phyloP scores from a whole-genome alignment of 2,113 vertebrate genomes.

The Podilymbus podiceps region DNA sequence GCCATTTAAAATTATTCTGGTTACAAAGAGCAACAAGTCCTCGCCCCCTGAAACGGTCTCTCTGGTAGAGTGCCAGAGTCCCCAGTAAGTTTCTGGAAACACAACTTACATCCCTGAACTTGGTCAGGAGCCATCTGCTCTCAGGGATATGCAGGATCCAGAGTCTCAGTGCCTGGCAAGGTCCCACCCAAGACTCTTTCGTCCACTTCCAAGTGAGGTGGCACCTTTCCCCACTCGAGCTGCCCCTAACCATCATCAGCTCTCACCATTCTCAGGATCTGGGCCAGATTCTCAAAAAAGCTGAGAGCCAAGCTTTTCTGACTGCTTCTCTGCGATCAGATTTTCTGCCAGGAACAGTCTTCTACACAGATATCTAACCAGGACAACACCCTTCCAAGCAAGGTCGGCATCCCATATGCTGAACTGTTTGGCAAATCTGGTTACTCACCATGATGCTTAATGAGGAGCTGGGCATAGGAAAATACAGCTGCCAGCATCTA shows the following conservation, averaged over 20 bases:
- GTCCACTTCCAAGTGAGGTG: background rate
- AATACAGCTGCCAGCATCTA: background rate
- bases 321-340: background rate
- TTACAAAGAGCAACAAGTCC: background rate
- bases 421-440: background rate
- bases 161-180: background rate
- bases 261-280: background rate
- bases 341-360: background rate
- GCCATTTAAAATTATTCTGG: background rate
- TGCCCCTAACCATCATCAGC: background rate
- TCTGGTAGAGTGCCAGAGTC: background rate
- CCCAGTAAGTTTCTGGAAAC: background rate
- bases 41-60: background rate
- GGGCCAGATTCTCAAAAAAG: background rate
- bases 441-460: background rate
- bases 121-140: background rate
- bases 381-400: background rate
- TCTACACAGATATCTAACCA: background rate
- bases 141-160: background rate
- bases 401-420: rapidly evolving
- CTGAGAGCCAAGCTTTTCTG: background rate
- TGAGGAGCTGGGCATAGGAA: background rate
- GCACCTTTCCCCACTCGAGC: background rate
- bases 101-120: background rate
- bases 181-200: background rate